phyloP scores from a whole-genome alignment of 2,113 vertebrate species.

The Actinemys pallida region DNA sequence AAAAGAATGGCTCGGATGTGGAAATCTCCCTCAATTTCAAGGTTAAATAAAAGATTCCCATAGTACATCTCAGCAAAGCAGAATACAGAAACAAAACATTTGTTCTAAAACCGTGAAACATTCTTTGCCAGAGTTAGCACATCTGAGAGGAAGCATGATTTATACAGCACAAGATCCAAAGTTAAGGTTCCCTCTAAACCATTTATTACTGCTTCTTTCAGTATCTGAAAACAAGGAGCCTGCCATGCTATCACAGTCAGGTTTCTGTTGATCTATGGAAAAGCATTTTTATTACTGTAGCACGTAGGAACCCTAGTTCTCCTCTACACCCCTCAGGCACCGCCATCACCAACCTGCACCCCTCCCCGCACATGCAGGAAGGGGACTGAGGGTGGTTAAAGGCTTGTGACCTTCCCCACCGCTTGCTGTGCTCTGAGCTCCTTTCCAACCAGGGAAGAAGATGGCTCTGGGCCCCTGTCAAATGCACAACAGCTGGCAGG shows the following conservation, averaged over 20 bases:
- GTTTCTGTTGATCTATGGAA: background rate
- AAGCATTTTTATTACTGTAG: background rate
- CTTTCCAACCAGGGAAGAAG: no score
- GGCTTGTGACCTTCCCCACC: no score
- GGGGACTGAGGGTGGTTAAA: no score
- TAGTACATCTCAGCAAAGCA: background rate
- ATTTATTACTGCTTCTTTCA: background rate
- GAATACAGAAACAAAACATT: background rate
- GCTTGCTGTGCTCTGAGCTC: no score
- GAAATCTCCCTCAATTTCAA: background rate
- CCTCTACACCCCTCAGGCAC: no score
- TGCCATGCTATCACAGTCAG: background rate
- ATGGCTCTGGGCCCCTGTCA: no score
- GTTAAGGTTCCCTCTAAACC: background rate
- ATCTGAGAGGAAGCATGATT: accelerated
- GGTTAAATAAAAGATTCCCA: background rate
- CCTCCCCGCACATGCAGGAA: no score
- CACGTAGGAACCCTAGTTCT: background rate
- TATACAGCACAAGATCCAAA: background rate
- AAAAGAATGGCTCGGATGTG: background rate
- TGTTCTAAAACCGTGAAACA: background rate
- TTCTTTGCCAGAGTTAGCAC: background rate
- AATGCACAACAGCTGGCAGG: no score
- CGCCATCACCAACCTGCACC: no score
- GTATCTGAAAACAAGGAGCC: background rate